Evolutionary conservation across 2,888 invertebrate species (phyloP), one percentile per base, ranked within the genome.

Genomic region (Ormyrus thymus): DNA sequence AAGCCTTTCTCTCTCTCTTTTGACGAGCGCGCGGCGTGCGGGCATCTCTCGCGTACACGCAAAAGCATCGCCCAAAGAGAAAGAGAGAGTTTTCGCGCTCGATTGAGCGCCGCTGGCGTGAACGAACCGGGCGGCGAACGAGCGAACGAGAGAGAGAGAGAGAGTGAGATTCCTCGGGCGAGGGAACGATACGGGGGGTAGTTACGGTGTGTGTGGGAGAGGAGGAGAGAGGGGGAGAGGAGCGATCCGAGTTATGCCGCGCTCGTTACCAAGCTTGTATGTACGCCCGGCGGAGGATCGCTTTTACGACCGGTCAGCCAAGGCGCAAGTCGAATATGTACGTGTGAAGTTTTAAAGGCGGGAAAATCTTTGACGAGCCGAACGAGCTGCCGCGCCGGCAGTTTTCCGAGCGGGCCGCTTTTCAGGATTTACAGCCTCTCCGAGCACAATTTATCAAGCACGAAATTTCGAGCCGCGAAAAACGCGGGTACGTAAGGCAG

Each of bases 71-170:
- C 48, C 29, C 29, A 62, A 43, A 62, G 46, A 46, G 62, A 62
- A 8, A 62, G 62, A 50, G 56, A 29, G 58, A 29, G 43, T 70
- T 75, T 75, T 79, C 75, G 78, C 78, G 76, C 71, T 77, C 81
- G 81, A 83, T 83, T 84, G 87, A 86, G 86, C 85, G 84, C 83
- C 86, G 73, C 84, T 85, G 86, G 76, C 79, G 81, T 81, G 83
- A 83, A 79, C 82, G 83, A 84, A 84, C 84, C 84, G 86, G 85
- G 87, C 86, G 15, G 85, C 84, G 46, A 55, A 53, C 61, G 72
- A 59, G 55, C 53, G 72, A 66, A 56, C 10, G 66, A 65, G 56
- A 29, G 62, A 78, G 59, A 80, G 50, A 58, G 65, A 79, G 64
- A 76, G 62, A 70, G 68, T 45, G 65, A 64, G 53, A 71, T 69